Conservation (phyloP, 2,113 vertebrate genomes). For the Falcunculus frontatus region DNA sequence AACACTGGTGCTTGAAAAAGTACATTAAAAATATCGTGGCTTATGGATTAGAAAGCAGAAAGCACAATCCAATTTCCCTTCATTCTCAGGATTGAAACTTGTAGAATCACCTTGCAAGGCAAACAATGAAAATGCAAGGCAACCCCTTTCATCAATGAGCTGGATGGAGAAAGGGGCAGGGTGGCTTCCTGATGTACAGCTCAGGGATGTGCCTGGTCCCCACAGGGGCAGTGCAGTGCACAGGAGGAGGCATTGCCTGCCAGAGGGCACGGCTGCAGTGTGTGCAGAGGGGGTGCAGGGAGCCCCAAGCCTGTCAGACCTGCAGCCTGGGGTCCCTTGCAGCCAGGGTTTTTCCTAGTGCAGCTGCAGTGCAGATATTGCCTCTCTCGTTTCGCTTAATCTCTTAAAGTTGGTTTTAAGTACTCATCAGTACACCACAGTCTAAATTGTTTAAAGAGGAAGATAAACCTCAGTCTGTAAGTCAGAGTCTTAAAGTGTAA, state of each 20-base stretch:
- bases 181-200: background rate
- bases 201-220: background rate
- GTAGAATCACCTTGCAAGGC: background rate
- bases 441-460: background rate
- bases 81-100: background rate
- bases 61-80: background rate
- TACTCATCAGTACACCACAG: background rate
- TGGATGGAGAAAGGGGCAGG: background rate
- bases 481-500: background rate
- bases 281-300: background rate
- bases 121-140: background rate
- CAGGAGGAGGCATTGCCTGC: background rate
- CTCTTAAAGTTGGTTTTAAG: background rate
- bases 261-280: background rate
- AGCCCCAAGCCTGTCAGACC: background rate
- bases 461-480: background rate
- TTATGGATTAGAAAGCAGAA: background rate
- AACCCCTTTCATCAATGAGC: background rate
- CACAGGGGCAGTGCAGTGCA: background rate
- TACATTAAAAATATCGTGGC: background rate
- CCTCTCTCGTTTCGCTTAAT: background rate
- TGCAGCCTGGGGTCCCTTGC: background rate
- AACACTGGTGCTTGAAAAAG: conserved; percentile 33
- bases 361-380: background rate
- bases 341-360: background rate